phyloP scores from a whole-genome alignment of 2,888 invertebrate species.

The Melanargia galathea region DNA sequence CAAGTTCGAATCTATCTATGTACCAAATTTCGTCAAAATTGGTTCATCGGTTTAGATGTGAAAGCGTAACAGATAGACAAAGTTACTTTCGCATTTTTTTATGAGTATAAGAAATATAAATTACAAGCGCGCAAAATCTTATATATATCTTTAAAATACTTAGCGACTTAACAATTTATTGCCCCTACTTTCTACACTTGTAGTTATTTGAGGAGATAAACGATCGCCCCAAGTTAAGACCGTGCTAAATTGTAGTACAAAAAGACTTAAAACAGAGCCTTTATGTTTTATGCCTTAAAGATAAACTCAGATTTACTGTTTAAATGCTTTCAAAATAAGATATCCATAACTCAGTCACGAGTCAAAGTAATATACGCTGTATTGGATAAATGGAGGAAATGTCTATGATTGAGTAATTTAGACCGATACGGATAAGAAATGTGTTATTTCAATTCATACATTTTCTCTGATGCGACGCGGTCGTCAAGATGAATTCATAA shows the following conservation, averaged over 20 bases:
- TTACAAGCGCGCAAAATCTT: constrained; percentile 16
- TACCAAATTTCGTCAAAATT: too few species aligned
- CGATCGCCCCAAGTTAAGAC: constrained; percentile 27
- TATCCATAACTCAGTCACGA: constrained; percentile 4
- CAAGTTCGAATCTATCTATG: too few species aligned
- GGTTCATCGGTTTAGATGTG: too few species aligned
- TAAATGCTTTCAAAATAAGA: constrained; percentile 18
- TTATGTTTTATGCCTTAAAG: constrained; percentile 10
- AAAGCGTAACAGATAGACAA: too few species aligned
- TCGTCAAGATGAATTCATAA: not conserved
- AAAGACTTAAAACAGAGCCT: constrained; percentile 21
- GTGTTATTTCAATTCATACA: not conserved
- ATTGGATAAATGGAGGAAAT: not conserved
- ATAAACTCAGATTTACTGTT: constrained; percentile 7
- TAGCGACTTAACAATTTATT: constrained; percentile 32
- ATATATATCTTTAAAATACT: constrained; percentile 27
- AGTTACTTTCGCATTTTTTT: too few species aligned
- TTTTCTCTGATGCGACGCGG: not conserved
- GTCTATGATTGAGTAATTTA: not conserved
- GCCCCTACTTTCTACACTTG: constrained; percentile 34
- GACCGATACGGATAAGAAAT: not conserved
- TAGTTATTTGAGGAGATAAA: constrained; percentile 38
- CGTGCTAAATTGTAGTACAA: constrained; percentile 16
- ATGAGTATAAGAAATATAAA: too few species aligned
- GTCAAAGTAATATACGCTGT: not conserved